Evolutionary conservation across 1,140 invertebrate species (phyloP).

Genomic region (Tachypleus tridentatus): DNA sequence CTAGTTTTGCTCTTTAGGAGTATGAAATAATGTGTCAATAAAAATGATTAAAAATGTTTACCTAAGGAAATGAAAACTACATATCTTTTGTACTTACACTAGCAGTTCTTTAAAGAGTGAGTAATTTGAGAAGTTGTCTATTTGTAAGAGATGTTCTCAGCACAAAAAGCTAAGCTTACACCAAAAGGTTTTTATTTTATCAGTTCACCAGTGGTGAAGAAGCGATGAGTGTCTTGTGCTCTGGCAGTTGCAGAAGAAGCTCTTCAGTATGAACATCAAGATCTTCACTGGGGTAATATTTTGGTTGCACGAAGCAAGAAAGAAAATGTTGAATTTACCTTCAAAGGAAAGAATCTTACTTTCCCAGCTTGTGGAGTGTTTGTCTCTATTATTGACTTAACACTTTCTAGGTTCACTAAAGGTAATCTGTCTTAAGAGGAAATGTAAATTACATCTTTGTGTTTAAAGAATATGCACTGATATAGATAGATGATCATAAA

Average conservation of each 20-base stretch:
- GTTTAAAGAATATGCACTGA: too few species aligned
- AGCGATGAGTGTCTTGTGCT: constrained; percentile 38
- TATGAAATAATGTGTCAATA: too few species aligned
- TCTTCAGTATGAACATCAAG: constrained; percentile 36
- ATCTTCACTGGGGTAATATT: constrained; percentile 37
- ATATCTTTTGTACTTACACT: too few species aligned
- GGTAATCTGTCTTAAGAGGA: constrained; percentile 19
- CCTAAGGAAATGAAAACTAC: too few species aligned
- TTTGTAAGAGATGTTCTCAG: too few species aligned
- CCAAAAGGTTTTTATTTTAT: constrained; percentile 34
- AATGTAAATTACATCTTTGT: too few species aligned
- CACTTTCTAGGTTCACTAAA: constrained; percentile 26
- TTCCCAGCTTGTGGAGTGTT: constrained; percentile 29
- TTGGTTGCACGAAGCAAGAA: constrained; percentile 26
- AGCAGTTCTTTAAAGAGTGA: too few species aligned
- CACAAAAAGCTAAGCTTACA: background rate
- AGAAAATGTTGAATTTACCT: constrained; percentile 20
- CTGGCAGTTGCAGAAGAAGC: constrained; percentile 33
- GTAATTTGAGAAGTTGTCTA: too few species aligned
- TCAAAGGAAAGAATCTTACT: constrained; percentile 22
- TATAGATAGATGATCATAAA: too few species aligned
- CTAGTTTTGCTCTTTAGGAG: too few species aligned
- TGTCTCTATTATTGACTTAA: constrained; percentile 36
- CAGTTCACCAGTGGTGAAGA: constrained; percentile 55
- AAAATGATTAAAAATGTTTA: too few species aligned